These are phyloP conservation scores for Heliconius cydno DNA, from an alignment of 2,888 invertebrate genomes.

Conservation along the genomic window DNA sequence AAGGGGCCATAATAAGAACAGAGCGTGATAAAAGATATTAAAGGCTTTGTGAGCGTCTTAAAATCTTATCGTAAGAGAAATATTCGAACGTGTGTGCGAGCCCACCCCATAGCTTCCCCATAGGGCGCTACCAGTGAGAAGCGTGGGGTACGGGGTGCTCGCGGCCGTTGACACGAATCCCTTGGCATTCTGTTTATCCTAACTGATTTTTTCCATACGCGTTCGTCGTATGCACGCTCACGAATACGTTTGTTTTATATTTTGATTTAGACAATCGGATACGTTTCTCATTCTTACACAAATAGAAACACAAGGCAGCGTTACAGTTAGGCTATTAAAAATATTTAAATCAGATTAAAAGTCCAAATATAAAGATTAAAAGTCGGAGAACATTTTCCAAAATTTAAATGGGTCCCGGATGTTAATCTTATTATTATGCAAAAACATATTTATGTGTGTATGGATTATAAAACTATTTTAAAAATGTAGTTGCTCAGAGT, in stretches of 20 bases:
- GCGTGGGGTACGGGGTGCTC: slow-evolving; percentile 54
- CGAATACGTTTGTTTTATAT: slow-evolving; percentile 69
- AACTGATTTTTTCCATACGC: slow-evolving; percentile 74
- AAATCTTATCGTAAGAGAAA: slow-evolving; percentile 70
- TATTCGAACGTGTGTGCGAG: slow-evolving; percentile 71
- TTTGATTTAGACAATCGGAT: slow-evolving; percentile 57
- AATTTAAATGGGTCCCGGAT: no score
- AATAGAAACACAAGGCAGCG: slow-evolving; percentile 8
- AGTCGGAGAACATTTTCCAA: no score
- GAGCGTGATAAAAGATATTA: slow-evolving; percentile 69
- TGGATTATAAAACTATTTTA: not conserved
- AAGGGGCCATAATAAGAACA: slow-evolving; percentile 59
- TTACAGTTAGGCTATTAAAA: not conserved
- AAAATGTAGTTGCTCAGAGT: not conserved
- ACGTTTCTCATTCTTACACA: slow-evolving; percentile 41
- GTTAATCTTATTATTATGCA: not conserved
- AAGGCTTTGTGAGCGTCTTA: slow-evolving; percentile 66
- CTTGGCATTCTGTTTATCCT: slow-evolving; percentile 73
- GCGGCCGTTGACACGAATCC: slow-evolving; percentile 81
- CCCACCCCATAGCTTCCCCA: slow-evolving; percentile 69
- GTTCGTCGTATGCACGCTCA: slow-evolving; percentile 66
- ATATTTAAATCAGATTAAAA: no score
- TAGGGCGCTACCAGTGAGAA: slow-evolving; percentile 46
- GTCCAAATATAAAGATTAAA: no score
- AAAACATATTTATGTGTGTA: not conserved